Base-by-base conservation (phyloP, 2,888 invertebrate species). In the Oscheius sp. region DNA sequence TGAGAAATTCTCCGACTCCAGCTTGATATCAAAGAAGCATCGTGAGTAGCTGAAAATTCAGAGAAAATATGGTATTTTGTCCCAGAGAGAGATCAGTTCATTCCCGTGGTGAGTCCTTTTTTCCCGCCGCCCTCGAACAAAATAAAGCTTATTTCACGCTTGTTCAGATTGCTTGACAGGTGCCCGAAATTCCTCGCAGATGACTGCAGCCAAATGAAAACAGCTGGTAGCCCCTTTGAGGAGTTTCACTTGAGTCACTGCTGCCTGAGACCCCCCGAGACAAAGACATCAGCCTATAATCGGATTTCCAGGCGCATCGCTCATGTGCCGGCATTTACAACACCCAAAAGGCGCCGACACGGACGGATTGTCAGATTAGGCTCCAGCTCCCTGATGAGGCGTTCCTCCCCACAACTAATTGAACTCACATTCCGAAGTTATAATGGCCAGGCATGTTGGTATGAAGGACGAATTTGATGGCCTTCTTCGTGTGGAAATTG, bases 381-480 rank as follows among this genome's bases (percentile, higher is more conserved):
- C 20, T 45, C 10, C 4, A 20, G 25, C 12, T 48, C 48, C 48
- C 23, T 3, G 20, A 20, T 20, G 20, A 45, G 46, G 17, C 20
- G 15, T 45, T 6, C 5, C 23, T n/a, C n/a, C n/a, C n/a, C 12
- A 20, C 23, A 34, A 46, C 23, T 17, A 52, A 42, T n/a, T 27
- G 42, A 34, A 88, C 90, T 88, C 86, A 96, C 93, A 96, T 96
- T 87, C 96, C 97, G 89, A 98, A 98, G 89, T 98, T 96, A 88
- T 96, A 98, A 88, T 98, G 97, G 1, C 97, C 97, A n/a, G 98
- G 97, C 88, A 94, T 96, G 89, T 98, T 98, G 37, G 97, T 96
- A 89, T 98, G 97, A 69, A 98, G 90, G 42, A 98, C 93, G 87
- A 98, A 93, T 89, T 98, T 98, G 89, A 96, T 95, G 80, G 94